phyloP scores from a whole-genome alignment of 2,113 vertebrate species.

The Bothrops jararaca region DNA sequence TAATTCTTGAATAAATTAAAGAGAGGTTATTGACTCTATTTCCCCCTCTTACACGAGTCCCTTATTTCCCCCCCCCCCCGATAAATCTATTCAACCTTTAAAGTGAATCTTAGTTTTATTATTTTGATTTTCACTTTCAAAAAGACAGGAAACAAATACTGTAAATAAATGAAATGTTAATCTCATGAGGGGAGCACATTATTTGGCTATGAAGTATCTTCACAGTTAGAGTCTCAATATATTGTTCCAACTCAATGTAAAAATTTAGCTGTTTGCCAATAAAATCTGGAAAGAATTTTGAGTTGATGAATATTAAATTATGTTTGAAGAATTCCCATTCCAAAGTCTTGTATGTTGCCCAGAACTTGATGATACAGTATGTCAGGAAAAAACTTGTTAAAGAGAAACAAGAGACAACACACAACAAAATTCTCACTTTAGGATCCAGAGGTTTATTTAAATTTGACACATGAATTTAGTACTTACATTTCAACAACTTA shows the following conservation, averaged over 20 bases:
- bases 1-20: background rate
- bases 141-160: background rate
- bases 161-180: background rate
- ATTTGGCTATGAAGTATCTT: background rate
- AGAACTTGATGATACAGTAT: background rate
- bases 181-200: background rate
- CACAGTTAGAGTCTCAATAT: background rate
- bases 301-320: background rate
- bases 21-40: background rate
- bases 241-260: background rate
- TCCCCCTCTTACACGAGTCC: too few relatives aligned
- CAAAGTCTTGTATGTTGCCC: background rate
- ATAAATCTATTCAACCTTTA: background rate
- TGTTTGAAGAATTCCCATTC: background rate
- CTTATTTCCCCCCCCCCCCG: background rate
- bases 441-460: too few relatives aligned
- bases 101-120: background rate
- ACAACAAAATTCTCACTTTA: too few relatives aligned
- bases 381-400: too few relatives aligned
- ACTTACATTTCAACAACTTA: too few relatives aligned
- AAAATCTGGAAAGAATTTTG: background rate
- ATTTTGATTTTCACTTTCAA: background rate
- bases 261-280: background rate
- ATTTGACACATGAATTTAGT: too few relatives aligned
- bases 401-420: too few relatives aligned